Percentiles rank a stretch among this genome's conserved stretches.
Evolutionary conservation across 2,888 invertebrate genomes (phyloP).

Genomic region (Venusia cambrica): DNA sequence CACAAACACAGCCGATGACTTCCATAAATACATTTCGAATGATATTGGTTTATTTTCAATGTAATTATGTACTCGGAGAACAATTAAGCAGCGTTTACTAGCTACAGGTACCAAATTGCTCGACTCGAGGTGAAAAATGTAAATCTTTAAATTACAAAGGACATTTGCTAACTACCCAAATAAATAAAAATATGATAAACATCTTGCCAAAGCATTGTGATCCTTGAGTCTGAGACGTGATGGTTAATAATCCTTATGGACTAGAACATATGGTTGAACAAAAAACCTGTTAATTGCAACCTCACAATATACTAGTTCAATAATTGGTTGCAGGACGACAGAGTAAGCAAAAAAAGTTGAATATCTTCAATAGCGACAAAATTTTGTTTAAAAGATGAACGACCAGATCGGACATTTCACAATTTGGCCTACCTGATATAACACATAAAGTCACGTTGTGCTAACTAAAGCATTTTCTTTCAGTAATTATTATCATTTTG

Average conservation of each 20-base stretch:
- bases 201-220: slow-evolving; percentile 6
- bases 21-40: too few species aligned
- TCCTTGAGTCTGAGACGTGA: slow-evolving; percentile 27
- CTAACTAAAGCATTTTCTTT: too few species aligned
- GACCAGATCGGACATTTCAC: slow-evolving; percentile 9
- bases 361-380: too few species aligned
- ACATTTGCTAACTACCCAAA: slow-evolving; percentile 53
- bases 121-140: slow-evolving; percentile 26
- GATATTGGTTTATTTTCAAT: too few species aligned
- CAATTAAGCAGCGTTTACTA: slow-evolving; percentile 1
- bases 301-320: slow-evolving; percentile 63
- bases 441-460: too few species aligned
- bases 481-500: too few species aligned
- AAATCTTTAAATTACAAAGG: slow-evolving; percentile 45
- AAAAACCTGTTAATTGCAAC: slow-evolving; percentile 66
- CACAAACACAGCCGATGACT: too few species aligned
- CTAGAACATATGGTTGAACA: slow-evolving; percentile 50
- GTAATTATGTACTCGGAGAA: too few species aligned
- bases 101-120: slow-evolving; percentile 3
- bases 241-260: slow-evolving; percentile 20
- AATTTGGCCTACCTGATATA: too few species aligned
- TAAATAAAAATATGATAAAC: slow-evolving; percentile 33
- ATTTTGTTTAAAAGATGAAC: slow-evolving; percentile 42
- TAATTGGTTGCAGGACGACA: slow-evolving; percentile 62
- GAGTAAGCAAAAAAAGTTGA: slow-evolving; percentile 48